A percentile compares a stretch with the other conserved stretches of the same genome.
Conservation (phyloP, 2,797 vertebrate genomes). For the Eupleurogrammus muticus region DNA sequence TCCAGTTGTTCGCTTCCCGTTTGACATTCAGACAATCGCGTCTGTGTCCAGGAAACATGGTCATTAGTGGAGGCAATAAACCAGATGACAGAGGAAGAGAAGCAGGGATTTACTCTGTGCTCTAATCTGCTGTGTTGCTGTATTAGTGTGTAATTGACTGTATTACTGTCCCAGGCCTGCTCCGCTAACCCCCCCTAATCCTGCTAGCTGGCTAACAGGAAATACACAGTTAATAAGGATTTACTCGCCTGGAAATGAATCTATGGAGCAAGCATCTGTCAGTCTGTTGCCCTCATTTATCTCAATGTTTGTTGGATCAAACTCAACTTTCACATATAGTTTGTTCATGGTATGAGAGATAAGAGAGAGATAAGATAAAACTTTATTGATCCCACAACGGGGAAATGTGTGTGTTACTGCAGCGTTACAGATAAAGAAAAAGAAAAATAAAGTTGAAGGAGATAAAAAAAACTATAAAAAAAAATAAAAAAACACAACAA, state of each 20-base stretch:
- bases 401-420: too few species aligned
- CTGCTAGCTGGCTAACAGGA: constrained; percentile 45
- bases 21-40: background rate
- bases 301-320: too few species aligned
- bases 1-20: background rate
- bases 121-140: constrained; percentile 57
- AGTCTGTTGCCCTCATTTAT: too few species aligned
- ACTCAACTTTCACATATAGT: too few species aligned
- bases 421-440: too few species aligned
- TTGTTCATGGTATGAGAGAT: too few species aligned
- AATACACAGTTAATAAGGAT: constrained; percentile 48
- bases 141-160: constrained; percentile 63
- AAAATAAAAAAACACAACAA: too few species aligned
- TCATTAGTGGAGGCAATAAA: constrained; percentile 38
- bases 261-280: too few species aligned
- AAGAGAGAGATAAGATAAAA: too few species aligned
- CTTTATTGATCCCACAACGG: too few species aligned
- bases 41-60: constrained; percentile 10
- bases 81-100: constrained; percentile 46
- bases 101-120: constrained; percentile 53
- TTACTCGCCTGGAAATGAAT: constrained; percentile 26
- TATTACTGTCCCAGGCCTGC: constrained; percentile 42
- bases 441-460: too few species aligned
- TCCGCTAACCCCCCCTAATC: constrained; percentile 53
- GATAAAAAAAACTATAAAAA: too few species aligned